These are phyloP conservation scores for Sericinus montela DNA, from an alignment of 2,888 invertebrate species.

Conservation along the genomic window DNA sequence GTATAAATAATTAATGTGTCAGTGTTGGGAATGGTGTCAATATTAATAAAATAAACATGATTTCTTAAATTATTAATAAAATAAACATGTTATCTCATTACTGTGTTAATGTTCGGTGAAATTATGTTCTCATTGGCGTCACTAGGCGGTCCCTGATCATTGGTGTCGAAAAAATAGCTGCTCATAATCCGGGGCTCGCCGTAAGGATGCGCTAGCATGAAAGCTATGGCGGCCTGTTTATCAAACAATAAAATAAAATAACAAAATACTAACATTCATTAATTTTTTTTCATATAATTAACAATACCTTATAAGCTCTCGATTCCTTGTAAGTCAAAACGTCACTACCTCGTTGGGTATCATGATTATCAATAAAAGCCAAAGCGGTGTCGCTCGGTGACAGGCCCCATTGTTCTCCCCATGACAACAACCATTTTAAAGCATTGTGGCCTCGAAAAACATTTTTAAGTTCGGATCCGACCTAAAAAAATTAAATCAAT, in stretches of 20 bases:
- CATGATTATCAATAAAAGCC: conserved; percentile 93
- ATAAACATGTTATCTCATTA: no score
- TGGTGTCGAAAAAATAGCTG: conserved; percentile 83
- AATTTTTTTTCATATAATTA: neutral
- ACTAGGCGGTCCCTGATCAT: conserved; percentile 82
- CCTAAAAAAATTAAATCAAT: conserved; percentile 35
- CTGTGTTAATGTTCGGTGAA: conserved; percentile 77
- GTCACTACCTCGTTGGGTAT: conserved; percentile 86
- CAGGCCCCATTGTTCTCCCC: conserved; percentile 67
- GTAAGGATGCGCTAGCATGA: conserved; percentile 90
- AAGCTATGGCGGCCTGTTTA: conserved; percentile 83
- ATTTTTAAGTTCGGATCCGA: conserved; percentile 73
- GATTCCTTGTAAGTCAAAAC: conserved; percentile 85
- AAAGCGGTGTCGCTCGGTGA: conserved; percentile 80
- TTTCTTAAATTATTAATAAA: no score
- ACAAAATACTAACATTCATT: no score
- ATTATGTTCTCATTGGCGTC: conserved; percentile 76
- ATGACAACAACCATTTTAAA: conserved; percentile 68
- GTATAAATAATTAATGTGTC: no score
- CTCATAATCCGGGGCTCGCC: conserved; percentile 90
- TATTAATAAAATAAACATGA: no score
- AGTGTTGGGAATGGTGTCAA: no score
- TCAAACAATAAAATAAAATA: neutral
- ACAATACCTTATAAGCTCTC: conserved; percentile 81
- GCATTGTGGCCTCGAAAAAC: conserved; percentile 78